A percentile compares a stretch with the other conserved stretches of the same genome.
Conservation (phyloP, 1,140 invertebrate species). For the Rhynchophorus ferrugineus region DNA sequence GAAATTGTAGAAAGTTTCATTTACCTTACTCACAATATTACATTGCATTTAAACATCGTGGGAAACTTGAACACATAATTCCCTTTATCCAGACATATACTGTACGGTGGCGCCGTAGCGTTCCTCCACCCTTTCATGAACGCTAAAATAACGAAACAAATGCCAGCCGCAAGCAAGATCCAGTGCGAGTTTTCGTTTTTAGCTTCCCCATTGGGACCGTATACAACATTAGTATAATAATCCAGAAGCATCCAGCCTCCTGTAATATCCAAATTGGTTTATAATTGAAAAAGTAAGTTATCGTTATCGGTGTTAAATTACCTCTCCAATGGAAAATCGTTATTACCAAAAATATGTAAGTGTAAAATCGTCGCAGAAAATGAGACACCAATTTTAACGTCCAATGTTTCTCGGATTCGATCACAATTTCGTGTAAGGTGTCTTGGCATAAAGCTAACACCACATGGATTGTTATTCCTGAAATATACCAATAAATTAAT, state of each 20-base stretch:
- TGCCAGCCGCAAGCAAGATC: slow-evolving; percentile 1
- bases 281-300: no score
- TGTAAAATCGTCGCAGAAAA: slow-evolving; percentile 15
- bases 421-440: slow-evolving; percentile 5
- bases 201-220: neutral
- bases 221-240: slow-evolving; percentile 4
- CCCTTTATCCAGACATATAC: slow-evolving; percentile 19
- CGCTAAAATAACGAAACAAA: neutral
- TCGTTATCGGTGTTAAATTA: no score
- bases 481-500: neutral
- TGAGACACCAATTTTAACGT: slow-evolving; percentile 10
- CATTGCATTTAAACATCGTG: slow-evolving; percentile 13
- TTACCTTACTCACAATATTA: slow-evolving; percentile 9
- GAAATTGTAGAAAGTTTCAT: neutral
- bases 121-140: slow-evolving; percentile 13
- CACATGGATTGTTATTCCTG: slow-evolving; percentile 12
- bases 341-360: slow-evolving; percentile 10
- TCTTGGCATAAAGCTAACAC: slow-evolving; percentile 10
- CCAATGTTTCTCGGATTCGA: slow-evolving; percentile 16
- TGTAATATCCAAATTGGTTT: slow-evolving; percentile 4
- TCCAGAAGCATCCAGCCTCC: slow-evolving; percentile 15
- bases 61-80: slow-evolving; percentile 19
- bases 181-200: slow-evolving; percentile 4
- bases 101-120: slow-evolving; percentile 12
- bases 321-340: slow-evolving; percentile 18